phyloP scores from a whole-genome alignment of 2,888 invertebrate species.

The Colostygia pectinataria region DNA sequence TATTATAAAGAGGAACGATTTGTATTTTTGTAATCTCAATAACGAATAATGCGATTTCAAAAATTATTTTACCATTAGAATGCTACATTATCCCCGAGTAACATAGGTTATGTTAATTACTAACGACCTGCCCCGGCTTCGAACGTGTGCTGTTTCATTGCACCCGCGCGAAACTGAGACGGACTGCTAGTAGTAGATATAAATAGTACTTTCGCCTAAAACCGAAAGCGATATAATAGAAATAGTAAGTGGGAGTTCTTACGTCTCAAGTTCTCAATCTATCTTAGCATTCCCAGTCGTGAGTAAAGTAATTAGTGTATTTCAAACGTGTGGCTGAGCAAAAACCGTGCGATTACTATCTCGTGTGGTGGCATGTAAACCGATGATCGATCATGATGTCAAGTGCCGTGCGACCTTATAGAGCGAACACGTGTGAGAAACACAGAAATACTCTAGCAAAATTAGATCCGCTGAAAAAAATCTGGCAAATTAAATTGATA shows the following conservation, averaged over 20 bases:
- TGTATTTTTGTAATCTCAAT: too few relatives aligned
- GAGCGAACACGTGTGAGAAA: conserved; percentile 10
- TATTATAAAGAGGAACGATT: too few relatives aligned
- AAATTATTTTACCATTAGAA: too few relatives aligned
- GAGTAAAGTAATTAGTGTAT: conserved; percentile 26
- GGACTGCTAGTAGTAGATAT: too few relatives aligned
- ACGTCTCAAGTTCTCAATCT: conserved; percentile 1
- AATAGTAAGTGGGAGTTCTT: conserved; percentile 12
- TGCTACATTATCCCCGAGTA: too few relatives aligned
- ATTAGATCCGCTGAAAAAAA: not conserved
- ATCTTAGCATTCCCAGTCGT: conserved; percentile 20
- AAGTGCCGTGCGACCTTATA: conserved; percentile 16
- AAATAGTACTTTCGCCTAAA: not conserved
- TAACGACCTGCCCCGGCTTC: too few relatives aligned
- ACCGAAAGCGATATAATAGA: conserved; percentile 12
- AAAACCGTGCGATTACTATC: conserved; percentile 21
- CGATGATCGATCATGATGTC: conserved; percentile 16
- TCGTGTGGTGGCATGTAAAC: conserved; percentile 1
- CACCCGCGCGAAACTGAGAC: too few relatives aligned
- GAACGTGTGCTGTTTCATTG: too few relatives aligned
- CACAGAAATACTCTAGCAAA: too few relatives aligned
- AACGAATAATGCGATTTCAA: too few relatives aligned
- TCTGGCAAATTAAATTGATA: not conserved
- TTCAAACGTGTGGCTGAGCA: conserved; percentile 19
- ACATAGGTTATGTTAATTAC: too few relatives aligned